A percentile compares a stretch with the other conserved stretches of the same genome.
Conservation (phyloP, 1,140 invertebrate species). For the Anadara kagoshimensis region DNA sequence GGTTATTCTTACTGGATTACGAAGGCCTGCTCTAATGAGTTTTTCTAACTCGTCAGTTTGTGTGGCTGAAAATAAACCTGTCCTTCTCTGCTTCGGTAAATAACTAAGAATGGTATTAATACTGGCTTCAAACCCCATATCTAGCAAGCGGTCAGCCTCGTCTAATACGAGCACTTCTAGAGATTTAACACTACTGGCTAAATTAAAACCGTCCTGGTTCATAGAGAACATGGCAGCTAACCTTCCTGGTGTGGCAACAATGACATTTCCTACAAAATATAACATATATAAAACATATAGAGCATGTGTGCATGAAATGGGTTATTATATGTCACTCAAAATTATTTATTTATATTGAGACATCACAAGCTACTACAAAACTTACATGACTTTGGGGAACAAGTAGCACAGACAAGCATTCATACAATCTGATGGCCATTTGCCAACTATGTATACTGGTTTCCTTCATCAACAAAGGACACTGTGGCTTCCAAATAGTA, state of each 20-base stretch:
- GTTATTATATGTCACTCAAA: not conserved
- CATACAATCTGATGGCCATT: no score
- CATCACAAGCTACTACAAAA: no score
- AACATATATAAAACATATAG: conserved; percentile 19
- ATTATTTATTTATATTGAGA: no score
- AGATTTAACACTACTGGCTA: conserved; percentile 82
- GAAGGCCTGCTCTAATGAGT: conserved; percentile 92
- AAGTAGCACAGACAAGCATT: no score
- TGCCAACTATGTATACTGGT: no score
- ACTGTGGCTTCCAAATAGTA: no score
- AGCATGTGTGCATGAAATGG: not conserved
- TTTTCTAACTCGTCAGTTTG: conserved; percentile 96
- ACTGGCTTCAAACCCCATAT: conserved; percentile 92
- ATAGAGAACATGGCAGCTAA: conserved; percentile 89
- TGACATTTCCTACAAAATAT: conserved; percentile 80
- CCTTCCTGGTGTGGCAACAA: conserved; percentile 93
- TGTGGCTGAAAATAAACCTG: conserved; percentile 98
- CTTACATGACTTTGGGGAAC: no score
- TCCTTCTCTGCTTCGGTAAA: conserved; percentile 93
- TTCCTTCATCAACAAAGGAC: no score
- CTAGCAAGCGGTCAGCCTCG: conserved; percentile 96
- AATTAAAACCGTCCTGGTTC: conserved; percentile 77
- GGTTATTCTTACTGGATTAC: conserved; percentile 94
- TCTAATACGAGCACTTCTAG: conserved; percentile 95
- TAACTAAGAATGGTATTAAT: conserved; percentile 93